A percentile compares a stretch with the other conserved stretches of the same genome.
These are phyloP conservation scores for Ptychodera flava DNA, from an alignment of 35 echinoderm and acorn worm genomes.

Conservation along the genomic window DNA sequence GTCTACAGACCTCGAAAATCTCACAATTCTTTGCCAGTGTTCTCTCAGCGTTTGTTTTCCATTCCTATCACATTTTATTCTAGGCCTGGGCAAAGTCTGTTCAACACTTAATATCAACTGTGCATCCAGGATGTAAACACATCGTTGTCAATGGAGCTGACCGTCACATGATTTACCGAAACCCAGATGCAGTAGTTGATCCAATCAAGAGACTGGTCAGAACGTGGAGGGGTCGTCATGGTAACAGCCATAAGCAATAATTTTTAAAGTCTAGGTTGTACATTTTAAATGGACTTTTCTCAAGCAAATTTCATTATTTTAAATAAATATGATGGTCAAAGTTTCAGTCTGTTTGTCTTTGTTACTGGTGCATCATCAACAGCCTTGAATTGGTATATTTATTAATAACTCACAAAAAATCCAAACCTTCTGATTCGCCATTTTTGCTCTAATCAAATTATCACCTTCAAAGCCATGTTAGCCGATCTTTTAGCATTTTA, in stretches of 20 bases:
- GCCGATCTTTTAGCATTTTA: no score
- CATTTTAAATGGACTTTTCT: no score
- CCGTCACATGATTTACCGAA: conserved; percentile 86
- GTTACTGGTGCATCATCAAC: no score
- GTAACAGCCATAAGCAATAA: background rate
- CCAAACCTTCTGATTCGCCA: no score
- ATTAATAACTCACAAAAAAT: no score
- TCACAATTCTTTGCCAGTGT: background rate
- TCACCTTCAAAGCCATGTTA: no score
- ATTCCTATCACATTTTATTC: background rate
- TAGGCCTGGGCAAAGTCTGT: conserved; percentile 84
- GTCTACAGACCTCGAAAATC: no score
- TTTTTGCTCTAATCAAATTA: no score
- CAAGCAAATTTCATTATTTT: no score
- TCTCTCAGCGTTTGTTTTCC: background rate
- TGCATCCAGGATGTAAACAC: conserved; percentile 61
- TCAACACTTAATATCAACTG: conserved; percentile 51
- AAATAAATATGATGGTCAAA: no score
- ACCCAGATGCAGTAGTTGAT: conserved; percentile 81
- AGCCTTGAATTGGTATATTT: no score
- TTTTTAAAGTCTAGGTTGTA: background rate
- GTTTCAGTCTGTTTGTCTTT: no score
- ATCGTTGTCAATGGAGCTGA: conserved; percentile 81
- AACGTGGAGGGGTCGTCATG: background rate
- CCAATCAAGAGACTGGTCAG: conserved; percentile 70